Evolutionary conservation across 2,888 invertebrate genomes (phyloP), one percentile per base, ranked within the genome.

Genomic region (Proisotoma minuta): DNA sequence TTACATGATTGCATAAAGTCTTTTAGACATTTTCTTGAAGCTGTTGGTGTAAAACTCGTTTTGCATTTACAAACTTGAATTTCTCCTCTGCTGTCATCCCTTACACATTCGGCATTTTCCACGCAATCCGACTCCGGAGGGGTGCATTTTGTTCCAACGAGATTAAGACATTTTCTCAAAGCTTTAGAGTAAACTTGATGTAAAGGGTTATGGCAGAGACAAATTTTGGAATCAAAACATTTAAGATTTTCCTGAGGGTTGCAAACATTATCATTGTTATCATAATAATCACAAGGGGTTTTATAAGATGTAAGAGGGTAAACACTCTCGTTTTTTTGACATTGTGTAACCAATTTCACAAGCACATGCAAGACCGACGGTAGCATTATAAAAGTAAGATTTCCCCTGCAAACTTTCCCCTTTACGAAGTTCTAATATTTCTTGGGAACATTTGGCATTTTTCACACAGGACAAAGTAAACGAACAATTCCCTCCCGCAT

Each of bases 181-280:
- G 24, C 27, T 12, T n/a, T 3, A 28, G 27, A 39, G 34, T 62
- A 62, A 1, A 18, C 5, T 56, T 62, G 51, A 40, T 57, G 57
- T n/a, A 62, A 20, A 22, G 61, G 61, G 40, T 66, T 61, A 57
- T 57, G 58, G 53, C 68, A 68, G 27, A 63, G 56, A 51, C 68
- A 68, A 53, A 63, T 48, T 28, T 48, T 57, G 58, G 57, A 60
- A 40, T 68, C 65, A 28, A 63, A 59, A 50, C 68, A 68, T 29
- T 60, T 61, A 57, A 68, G 61, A 57, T 62, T 62, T 58, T 66
- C 63, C 61, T 68, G 65, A 10, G 59, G 28, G 51, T 68, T 66
- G 49, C 65, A 68, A 26, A 34, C 56, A 20, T 56, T 52, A 24
- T 52, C 47, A 24, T 52, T 15, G 20, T 47, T 47, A 18, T 10